Percentiles rank a stretch among this genome's conserved stretches.
Evolutionary conservation across 2,888 invertebrate genomes (phyloP).

Genomic region (Lasius fuliginosus): DNA sequence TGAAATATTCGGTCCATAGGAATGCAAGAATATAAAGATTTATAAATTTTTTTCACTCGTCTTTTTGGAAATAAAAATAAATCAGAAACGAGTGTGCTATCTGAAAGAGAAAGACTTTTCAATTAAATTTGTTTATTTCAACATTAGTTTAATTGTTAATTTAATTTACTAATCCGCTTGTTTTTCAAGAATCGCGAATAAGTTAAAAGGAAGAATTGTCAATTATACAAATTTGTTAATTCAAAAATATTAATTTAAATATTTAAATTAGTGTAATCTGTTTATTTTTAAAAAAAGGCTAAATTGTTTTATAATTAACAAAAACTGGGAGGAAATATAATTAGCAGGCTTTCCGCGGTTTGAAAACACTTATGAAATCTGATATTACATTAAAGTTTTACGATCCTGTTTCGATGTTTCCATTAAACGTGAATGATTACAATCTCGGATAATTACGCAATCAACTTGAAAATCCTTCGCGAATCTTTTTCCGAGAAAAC

Average conservation of each 20-base stretch:
- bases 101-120: neutral
- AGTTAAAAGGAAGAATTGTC: neutral
- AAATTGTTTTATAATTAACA: neutral
- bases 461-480: neutral
- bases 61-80: neutral
- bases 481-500: neutral
- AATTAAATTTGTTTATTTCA: neutral
- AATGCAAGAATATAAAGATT: neutral
- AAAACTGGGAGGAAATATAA: neutral
- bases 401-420: neutral
- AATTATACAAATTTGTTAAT: neutral
- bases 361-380: neutral
- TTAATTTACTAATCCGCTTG: neutral
- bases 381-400: neutral
- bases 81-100: neutral
- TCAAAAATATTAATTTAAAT: neutral
- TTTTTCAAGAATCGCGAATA: neutral
- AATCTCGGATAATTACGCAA: slow-evolving; percentile 15
- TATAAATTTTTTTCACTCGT: neutral
- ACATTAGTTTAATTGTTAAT: neutral
- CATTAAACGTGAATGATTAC: neutral
- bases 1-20: neutral
- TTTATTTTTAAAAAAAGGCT: neutral
- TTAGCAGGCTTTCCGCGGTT: neutral
- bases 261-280: neutral